phyloP scores from a whole-genome alignment of 1,140 invertebrate genomes.

The Galendromus occidentalis region DNA sequence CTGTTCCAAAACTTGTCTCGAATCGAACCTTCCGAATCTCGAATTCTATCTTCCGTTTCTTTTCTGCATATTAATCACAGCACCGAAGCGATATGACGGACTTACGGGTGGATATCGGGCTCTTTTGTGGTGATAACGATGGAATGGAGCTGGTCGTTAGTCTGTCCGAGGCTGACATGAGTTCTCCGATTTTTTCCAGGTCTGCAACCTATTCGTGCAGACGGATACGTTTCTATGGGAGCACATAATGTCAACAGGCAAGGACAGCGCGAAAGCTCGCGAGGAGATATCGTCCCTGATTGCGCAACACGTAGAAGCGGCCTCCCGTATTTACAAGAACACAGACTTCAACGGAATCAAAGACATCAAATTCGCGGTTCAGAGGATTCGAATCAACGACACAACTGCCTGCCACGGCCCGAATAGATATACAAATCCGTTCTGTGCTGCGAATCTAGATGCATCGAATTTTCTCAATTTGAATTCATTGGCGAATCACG shows the following conservation, averaged over 20 bases:
- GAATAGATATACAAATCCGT: conserved; percentile 56
- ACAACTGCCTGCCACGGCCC: conserved; percentile 47
- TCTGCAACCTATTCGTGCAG: conserved; percentile 82
- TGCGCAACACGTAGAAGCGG: conserved; percentile 90
- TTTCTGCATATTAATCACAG: too few relatives aligned
- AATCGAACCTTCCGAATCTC: too few relatives aligned
- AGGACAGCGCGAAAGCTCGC: conserved; percentile 51
- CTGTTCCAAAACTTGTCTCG: too few relatives aligned
- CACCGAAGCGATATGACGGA: too few relatives aligned
- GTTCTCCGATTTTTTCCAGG: neutral
- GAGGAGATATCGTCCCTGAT: conserved; percentile 94
- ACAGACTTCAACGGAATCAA: conserved; percentile 82
- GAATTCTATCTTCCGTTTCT: too few relatives aligned
- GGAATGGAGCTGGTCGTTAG: too few relatives aligned
- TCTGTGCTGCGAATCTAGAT: conserved; percentile 93
- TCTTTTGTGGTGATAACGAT: too few relatives aligned
- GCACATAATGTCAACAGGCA: conserved; percentile 46
- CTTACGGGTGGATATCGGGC: too few relatives aligned
- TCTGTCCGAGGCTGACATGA: too few relatives aligned
- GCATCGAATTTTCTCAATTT: conserved; percentile 97
- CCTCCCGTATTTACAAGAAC: conserved; percentile 90
- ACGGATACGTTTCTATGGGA: conserved; percentile 93
- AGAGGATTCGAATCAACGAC: conserved; percentile 78
- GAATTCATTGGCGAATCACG: conserved; percentile 87
- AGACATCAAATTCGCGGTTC: conserved; percentile 94